phyloP scores from a whole-genome alignment of 1,140 invertebrate genomes.

The Bombus consobrinus region DNA sequence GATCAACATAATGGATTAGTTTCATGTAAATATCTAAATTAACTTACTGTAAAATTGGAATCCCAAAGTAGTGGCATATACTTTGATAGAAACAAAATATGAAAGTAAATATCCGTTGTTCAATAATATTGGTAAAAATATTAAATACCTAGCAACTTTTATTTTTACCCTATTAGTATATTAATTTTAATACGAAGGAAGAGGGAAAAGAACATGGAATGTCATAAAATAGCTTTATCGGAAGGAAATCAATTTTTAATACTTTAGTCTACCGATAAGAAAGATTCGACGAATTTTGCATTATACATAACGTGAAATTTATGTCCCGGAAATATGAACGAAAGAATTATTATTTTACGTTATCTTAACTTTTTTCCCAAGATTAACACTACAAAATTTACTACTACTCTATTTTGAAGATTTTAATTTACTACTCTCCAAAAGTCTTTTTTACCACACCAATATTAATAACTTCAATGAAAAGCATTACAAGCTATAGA shows the following conservation, averaged over 20 bases:
- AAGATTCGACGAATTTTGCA: not conserved
- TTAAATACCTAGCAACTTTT: not conserved
- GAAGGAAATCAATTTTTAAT: not conserved
- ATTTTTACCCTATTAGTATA: not conserved
- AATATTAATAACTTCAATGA: too few species aligned
- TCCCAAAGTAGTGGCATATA: not conserved
- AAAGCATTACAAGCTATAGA: too few species aligned
- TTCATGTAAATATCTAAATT: not conserved
- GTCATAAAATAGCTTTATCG: not conserved
- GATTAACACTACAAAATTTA: not conserved
- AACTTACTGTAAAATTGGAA: not conserved
- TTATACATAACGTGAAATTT: not conserved
- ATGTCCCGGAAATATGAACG: not conserved
- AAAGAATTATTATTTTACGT: not conserved
- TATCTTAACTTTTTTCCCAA: not conserved
- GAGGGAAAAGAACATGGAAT: not conserved
- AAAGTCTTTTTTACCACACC: too few species aligned
- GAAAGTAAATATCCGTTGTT: not conserved
- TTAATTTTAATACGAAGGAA: not conserved
- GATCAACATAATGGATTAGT: not conserved
- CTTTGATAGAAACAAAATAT: not conserved
- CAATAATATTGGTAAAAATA: not conserved
- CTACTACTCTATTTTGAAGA: too few species aligned
- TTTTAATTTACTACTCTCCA: too few species aligned
- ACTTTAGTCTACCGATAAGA: not conserved